Base-by-base conservation (phyloP, 2,888 invertebrate genomes). In the Xestia ashworthii region DNA sequence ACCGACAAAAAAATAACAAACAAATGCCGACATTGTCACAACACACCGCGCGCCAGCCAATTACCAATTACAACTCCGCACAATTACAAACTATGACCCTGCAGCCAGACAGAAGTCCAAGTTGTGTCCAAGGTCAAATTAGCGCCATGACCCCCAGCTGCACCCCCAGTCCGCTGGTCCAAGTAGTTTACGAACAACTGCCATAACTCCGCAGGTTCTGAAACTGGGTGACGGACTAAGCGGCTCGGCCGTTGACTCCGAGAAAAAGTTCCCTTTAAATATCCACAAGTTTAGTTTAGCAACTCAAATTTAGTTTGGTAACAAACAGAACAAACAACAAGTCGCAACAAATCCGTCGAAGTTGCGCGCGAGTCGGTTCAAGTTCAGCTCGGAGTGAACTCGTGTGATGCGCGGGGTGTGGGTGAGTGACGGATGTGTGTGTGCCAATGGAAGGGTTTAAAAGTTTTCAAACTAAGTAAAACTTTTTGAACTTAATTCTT, bases 261-360 rank as follows among this genome's bases (percentile, higher is more conserved):
- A 95, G 96, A 96, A 96, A 96, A 96, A 96, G 95, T 96, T 96
- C 95, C 91, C 95, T 96, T 96, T 96, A 96, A 96, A 96, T 96
- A 96, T 96, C 96, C 95, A 93, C 95, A 96, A 96, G 94, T 96
- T 96, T 95, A 96, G 96, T 96, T 96, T 94, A 95, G 94, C 95
- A 96, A 96, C 96, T 96, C 96, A 96, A 96, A 96, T 96, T 96
- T 96, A 96, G 96, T 96, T 96, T 92, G 93, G 93, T 93, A 96
- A 96, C 96, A 96, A 96, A 95, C 95, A 93, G 92, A 93, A 94
- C 94, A 87, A 95, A 96, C 96, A 96, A 96, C 96, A 96, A 96
- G 94, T 95, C 93, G 93, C 94, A 95, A 96, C 95, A 95, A 95
- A 95, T 94, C 93, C 92, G 92, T 93, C 91, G 93, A 94, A 96